phyloP scores from a whole-genome alignment of 2,797 vertebrate species.

The Dermochelys coriacea region DNA sequence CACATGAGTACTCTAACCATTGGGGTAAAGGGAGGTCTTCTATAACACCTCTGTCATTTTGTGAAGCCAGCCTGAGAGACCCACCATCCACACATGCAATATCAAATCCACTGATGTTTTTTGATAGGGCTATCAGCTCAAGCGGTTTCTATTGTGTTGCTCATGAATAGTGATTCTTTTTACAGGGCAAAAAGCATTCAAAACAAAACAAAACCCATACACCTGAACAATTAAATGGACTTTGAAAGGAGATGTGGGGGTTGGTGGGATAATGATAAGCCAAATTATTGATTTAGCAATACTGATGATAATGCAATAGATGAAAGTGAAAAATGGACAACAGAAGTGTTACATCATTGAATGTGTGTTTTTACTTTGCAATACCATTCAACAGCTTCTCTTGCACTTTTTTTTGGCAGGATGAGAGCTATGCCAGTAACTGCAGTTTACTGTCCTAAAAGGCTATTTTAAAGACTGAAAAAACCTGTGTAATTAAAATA shows the following conservation, averaged over 20 bases:
- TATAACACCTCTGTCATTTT: background rate
- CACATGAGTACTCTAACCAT: background rate
- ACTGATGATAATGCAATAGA: conserved; percentile 16
- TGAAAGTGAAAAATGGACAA: background rate
- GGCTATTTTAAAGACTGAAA: conserved; percentile 1
- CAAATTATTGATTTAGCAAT: conserved; percentile 34
- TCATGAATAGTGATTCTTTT: background rate
- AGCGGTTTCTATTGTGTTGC: conserved; percentile 25
- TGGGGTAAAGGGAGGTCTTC: background rate
- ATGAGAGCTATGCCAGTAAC: background rate
- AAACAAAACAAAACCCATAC: conserved; percentile 18
- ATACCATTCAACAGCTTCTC: background rate
- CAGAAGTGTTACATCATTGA: conserved; percentile 5
- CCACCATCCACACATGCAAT: conserved; percentile 14
- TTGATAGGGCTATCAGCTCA: background rate
- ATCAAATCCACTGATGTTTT: conserved; percentile 22
- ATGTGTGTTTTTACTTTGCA: background rate
- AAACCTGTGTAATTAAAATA: conserved; percentile 59
- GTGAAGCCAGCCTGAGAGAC: background rate
- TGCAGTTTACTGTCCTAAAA: conserved; percentile 24
- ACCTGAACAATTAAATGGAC: conserved; percentile 19
- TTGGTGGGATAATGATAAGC: conserved; percentile 20
- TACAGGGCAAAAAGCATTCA: background rate
- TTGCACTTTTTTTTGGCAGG: background rate
- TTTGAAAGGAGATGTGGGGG: conserved; percentile 23